phyloP scores from a whole-genome alignment of 2,888 invertebrate species.

The Pyrrhia umbra region DNA sequence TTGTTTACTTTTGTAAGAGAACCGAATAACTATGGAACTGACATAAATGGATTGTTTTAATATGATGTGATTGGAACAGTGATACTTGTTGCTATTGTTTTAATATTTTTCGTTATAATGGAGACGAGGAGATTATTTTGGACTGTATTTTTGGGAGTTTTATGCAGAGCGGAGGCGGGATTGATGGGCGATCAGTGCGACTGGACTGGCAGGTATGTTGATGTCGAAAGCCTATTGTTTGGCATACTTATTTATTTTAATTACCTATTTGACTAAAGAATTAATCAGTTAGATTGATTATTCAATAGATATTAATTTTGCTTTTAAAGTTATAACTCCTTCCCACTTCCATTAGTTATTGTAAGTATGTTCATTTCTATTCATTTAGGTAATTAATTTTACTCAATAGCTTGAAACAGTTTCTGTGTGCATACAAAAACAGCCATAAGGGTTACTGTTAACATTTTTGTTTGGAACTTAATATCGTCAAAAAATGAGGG shows the following conservation, averaged over 20 bases:
- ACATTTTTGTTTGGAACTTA: too few species aligned
- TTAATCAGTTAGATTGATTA: constrained; percentile 30
- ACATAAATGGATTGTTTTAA: constrained; percentile 53
- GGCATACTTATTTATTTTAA: constrained; percentile 64
- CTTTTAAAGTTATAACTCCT: constrained; percentile 1
- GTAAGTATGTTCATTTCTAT: too few species aligned
- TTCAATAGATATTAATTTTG: constrained; percentile 19
- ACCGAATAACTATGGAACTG: constrained; percentile 51
- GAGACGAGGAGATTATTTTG: constrained; percentile 77
- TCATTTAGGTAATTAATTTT: too few species aligned
- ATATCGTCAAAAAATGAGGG: too few species aligned
- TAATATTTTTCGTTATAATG: constrained; percentile 73
- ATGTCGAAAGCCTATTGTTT: constrained; percentile 68
- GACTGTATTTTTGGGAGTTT: constrained; percentile 82
- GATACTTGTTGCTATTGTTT: constrained; percentile 49
- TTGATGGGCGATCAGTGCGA: constrained; percentile 92
- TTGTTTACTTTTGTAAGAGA: constrained; percentile 73
- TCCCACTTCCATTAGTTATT: too few species aligned
- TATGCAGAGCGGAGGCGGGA: constrained; percentile 86
- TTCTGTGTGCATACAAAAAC: too few species aligned
- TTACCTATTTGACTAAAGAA: constrained; percentile 37
- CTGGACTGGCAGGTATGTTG: constrained; percentile 92
- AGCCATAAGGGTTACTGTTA: too few species aligned
- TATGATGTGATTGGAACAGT: constrained; percentile 73
- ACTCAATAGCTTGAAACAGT: too few species aligned